Percentiles rank a stretch among this genome's conserved stretches.
Conservation (phyloP, 53 echinoderm and acorn worm species). For the Astropecten irregularis region DNA sequence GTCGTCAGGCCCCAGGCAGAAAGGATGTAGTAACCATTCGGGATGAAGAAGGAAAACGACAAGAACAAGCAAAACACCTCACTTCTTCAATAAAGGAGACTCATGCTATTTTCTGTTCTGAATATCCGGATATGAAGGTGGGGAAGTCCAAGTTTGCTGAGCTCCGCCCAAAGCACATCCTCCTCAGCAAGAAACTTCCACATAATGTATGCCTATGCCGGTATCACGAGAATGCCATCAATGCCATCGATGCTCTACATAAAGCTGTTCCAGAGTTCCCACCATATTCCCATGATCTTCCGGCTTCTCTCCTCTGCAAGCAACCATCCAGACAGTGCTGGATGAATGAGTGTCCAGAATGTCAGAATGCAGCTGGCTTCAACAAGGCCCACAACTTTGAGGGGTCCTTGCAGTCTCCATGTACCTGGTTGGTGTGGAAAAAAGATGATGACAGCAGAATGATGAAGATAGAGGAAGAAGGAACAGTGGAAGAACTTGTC, state of each 20-base stretch:
- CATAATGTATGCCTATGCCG: conserved; percentile 61
- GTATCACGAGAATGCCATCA: conserved; percentile 55
- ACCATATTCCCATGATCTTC: conserved; percentile 26
- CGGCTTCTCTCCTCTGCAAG: background rate
- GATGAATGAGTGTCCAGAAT: conserved; percentile 38
- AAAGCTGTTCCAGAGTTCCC: conserved; percentile 23
- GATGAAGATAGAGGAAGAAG: conserved; percentile 51
- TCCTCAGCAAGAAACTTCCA: conserved; percentile 54
- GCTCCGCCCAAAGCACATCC: conserved; percentile 56
- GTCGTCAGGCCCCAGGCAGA: conserved; percentile 58
- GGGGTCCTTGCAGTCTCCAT: too few relatives aligned
- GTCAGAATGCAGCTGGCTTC: conserved; percentile 17
- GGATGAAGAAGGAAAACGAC: conserved; percentile 21
- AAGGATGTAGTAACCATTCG: conserved; percentile 48
- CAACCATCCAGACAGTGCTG: conserved; percentile 1
- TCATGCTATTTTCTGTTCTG: conserved; percentile 1
- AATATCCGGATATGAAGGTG: too few relatives aligned
- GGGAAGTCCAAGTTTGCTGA: conserved; percentile 26
- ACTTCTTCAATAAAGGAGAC: conserved; percentile 57
- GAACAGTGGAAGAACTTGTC: conserved; percentile 44
- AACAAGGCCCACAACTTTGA: background rate
- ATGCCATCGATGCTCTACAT: conserved; percentile 47
- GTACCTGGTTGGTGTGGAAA: conserved; percentile 54
- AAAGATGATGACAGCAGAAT: conserved; percentile 35
- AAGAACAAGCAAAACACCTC: conserved; percentile 33